These are phyloP conservation scores for Melitaea cinxia DNA, from an alignment of 1,140 invertebrate species.

Conservation along the genomic window DNA sequence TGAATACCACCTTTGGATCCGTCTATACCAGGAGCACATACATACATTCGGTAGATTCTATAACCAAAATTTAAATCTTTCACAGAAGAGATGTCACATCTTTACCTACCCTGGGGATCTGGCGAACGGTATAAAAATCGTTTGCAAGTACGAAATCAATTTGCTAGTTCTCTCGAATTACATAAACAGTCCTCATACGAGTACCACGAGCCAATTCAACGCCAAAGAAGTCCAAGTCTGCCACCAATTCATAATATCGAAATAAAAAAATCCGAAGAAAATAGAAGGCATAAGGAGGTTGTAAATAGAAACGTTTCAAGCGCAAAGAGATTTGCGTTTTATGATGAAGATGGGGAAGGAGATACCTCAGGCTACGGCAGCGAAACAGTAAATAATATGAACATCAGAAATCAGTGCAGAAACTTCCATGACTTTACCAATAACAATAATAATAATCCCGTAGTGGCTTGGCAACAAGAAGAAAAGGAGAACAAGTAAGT, in stretches of 20 bases:
- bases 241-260: conserved; percentile 83
- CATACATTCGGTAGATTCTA: neutral
- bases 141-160: conserved; percentile 74
- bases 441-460: conserved; percentile 46
- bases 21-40: conserved; percentile 46
- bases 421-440: conserved; percentile 47
- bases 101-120: conserved; percentile 72
- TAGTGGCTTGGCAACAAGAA: conserved; percentile 66
- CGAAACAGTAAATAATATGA: conserved; percentile 83
- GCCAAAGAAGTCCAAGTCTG: conserved; percentile 83
- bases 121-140: conserved; percentile 71
- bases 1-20: conserved; percentile 50
- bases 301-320: conserved; percentile 68
- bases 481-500: conserved; percentile 59
- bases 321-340: conserved; percentile 74
- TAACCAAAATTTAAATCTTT: neutral
- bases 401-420: conserved; percentile 48
- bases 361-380: conserved; percentile 89
- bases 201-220: conserved; percentile 67
- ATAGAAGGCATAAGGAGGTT: conserved; percentile 49
- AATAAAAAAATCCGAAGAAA: conserved; percentile 51
- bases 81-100: conserved; percentile 77
- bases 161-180: conserved; percentile 75
- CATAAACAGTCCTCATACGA: conserved; percentile 74
- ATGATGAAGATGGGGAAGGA: conserved; percentile 84